Conservation (phyloP, 2,797 vertebrate genomes). For the Falco cherrug region DNA sequence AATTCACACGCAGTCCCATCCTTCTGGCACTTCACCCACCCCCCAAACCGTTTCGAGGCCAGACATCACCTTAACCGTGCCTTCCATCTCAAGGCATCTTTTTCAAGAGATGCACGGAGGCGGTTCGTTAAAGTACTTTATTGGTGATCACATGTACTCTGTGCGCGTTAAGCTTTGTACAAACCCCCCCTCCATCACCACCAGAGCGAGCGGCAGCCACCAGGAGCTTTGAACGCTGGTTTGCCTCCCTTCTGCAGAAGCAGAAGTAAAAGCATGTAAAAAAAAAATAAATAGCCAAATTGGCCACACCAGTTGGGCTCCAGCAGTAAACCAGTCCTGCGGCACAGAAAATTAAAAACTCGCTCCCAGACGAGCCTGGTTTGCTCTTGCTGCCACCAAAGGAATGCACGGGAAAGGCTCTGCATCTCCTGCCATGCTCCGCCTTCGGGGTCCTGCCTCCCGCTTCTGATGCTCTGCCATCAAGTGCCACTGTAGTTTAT, state of each 20-base stretch:
- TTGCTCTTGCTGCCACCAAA: background rate
- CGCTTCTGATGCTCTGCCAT: background rate
- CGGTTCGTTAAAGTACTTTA: constrained; percentile 3
- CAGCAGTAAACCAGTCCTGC: background rate
- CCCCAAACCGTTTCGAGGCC: background rate
- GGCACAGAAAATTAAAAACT: background rate
- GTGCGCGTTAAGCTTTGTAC: background rate
- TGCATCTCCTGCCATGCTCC: fast-evolving
- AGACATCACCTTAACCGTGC: fast-evolving
- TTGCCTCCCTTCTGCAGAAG: background rate
- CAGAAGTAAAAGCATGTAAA: background rate
- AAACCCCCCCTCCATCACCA: background rate
- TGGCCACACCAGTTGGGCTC: background rate
- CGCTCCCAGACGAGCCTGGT: background rate
- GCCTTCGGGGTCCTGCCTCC: background rate
- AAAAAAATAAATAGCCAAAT: background rate
- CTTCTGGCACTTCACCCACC: background rate
- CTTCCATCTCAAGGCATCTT: background rate
- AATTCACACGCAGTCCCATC: background rate
- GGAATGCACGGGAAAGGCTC: background rate
- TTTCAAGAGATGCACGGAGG: background rate
- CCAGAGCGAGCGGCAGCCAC: background rate
- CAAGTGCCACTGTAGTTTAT: background rate
- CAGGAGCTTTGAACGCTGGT: background rate
- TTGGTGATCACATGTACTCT: background rate